Evolutionary conservation across 2,888 invertebrate genomes (phyloP), one percentile per base, ranked within the genome.

Genomic region (Macrophya alboannulata): DNA sequence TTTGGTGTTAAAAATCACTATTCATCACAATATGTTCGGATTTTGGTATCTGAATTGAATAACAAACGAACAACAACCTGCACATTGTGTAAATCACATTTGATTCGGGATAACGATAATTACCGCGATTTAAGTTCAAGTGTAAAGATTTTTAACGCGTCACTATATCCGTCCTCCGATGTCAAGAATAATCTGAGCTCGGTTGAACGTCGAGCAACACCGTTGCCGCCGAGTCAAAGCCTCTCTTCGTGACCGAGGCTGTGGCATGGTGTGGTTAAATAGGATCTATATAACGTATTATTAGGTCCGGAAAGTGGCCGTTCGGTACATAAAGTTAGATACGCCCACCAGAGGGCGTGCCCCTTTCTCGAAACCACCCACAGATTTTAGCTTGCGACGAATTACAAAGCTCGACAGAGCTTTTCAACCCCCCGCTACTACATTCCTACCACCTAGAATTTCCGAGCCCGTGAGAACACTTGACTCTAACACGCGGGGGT

Each of bases 281-380:
- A 90, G 92, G 91, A 91, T 90, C 89, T 91, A 91, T 92, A 92
- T 91, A 90, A 90, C 88, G 91, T 92, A 91, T 92, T 93, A 92
- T 93, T 92, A 92, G 91, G 90, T 88, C 88, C 88, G 85, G 88
- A 85, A 85, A 43, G 65, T 74, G 65, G 82, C 55, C 72, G 85
- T 45, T 48, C 40, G 40, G 83, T 68, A 83, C 48, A 48, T 48
- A 83, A 45, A 31, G 17, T 43, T n/a, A 21, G 65, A 10, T 15
- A 68, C 83, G 83, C 83, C 83, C 71, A 43, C 68, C 10, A 31
- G 31, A 48, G 37, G 83, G 83, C 83, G 83, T 65, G 48, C 15
- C 21, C 9, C 12, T 6, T 17, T 37, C 31, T 31, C 8, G 31
- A 12, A 37, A 68, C 65, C 83, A 62, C 83, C 83, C 83, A 83